Conservation (phyloP, 2,113 vertebrate genomes). For the Oceanodroma tethys region DNA sequence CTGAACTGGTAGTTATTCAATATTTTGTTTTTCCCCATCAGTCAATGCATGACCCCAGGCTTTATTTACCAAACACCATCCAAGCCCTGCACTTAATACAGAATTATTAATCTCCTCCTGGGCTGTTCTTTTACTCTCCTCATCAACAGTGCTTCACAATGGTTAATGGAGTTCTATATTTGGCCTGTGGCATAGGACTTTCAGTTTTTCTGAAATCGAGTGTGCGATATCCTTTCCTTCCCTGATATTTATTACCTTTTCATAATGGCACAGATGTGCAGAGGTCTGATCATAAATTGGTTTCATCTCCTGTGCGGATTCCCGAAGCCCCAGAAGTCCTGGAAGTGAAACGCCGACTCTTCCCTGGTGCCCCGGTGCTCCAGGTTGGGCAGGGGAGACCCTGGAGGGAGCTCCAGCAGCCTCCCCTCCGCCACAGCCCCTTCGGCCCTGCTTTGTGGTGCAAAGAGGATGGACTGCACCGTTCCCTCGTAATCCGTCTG, state of each 20-base stretch:
- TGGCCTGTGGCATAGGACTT: slow-evolving; percentile 58
- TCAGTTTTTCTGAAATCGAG: slow-evolving; percentile 35
- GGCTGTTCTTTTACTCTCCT: slow-evolving; percentile 56
- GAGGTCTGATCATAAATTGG: slow-evolving; percentile 56
- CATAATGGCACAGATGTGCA: slow-evolving; percentile 64
- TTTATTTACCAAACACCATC: slow-evolving; percentile 65
- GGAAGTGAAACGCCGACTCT: background rate
- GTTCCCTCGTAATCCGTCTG: background rate
- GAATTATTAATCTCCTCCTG: slow-evolving; percentile 69
- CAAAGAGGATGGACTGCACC: background rate
- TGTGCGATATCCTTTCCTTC: slow-evolving; percentile 44
- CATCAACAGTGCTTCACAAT: slow-evolving; percentile 47
- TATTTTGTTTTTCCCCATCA: slow-evolving; percentile 56
- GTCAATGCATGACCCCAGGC: slow-evolving; percentile 56
- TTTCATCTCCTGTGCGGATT: slow-evolving; percentile 1
- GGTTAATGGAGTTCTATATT: slow-evolving; percentile 66
- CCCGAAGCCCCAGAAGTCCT: slow-evolving; percentile 19
- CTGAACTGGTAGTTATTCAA: slow-evolving; percentile 44
- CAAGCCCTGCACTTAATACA: slow-evolving; percentile 63
- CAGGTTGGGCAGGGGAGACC: background rate
- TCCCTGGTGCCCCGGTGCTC: background rate
- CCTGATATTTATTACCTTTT: slow-evolving; percentile 59
- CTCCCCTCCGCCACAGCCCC: background rate
- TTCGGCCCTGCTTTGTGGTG: background rate
- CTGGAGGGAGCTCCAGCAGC: background rate